These are phyloP conservation scores for Elaphurus davidianus DNA, from an alignment of 2,113 vertebrate species.

Conservation along the genomic window DNA sequence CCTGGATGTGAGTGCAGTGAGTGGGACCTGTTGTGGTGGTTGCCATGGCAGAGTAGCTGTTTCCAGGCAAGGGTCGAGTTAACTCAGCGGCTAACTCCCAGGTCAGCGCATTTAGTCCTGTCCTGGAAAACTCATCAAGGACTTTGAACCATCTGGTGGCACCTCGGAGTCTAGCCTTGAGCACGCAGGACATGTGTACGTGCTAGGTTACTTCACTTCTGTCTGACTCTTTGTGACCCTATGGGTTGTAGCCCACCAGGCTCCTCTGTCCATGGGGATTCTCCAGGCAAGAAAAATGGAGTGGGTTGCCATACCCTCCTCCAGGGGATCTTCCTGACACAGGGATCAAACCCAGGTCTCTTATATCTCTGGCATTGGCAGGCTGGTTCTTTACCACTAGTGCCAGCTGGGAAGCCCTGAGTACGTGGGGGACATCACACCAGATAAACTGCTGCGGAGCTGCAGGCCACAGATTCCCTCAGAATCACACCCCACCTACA, in stretches of 20 bases:
- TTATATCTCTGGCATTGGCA: neutral
- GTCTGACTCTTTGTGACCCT: neutral
- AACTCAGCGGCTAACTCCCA: neutral
- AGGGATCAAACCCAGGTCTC: neutral
- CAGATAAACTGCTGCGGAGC: neutral
- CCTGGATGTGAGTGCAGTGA: fast-evolving
- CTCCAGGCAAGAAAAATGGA: neutral
- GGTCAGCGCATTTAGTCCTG: neutral
- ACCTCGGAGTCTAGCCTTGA: neutral
- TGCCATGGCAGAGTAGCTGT: neutral
- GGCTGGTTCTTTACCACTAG: neutral
- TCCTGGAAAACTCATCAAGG: neutral
- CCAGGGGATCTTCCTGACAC: fast-evolving
- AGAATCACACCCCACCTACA: neutral
- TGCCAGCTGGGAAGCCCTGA: neutral
- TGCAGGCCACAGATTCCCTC: neutral
- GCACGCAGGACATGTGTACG: fast-evolving
- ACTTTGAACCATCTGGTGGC: neutral
- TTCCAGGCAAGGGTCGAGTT: fast-evolving
- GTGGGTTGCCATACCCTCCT: neutral
- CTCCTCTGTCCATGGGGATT: neutral
- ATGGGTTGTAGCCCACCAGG: neutral
- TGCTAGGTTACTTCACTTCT: neutral
- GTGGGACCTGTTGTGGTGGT: neutral
- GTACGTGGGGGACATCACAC: neutral